These are phyloP conservation scores for Brachyopa scutellaris DNA, from an alignment of 2,888 invertebrate genomes.

Conservation along the genomic window DNA sequence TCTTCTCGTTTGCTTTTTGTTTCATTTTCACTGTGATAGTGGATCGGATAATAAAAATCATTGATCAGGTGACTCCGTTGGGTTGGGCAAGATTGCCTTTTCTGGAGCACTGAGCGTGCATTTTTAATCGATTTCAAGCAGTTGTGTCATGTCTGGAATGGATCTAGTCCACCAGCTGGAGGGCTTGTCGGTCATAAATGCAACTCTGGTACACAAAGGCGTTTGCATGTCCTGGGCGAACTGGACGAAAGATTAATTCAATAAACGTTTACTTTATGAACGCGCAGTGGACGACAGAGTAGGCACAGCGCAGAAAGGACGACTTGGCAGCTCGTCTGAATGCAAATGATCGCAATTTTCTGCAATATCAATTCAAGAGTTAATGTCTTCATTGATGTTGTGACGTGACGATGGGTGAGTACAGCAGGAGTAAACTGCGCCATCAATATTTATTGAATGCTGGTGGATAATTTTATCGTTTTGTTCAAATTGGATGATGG, in stretches of 20 bases:
- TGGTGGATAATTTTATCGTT: constrained; percentile 9
- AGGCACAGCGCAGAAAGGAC: too few species aligned
- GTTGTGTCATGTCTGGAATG: not conserved
- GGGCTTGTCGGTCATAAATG: constrained; percentile 4
- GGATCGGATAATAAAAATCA: constrained; percentile 57
- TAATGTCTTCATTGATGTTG: constrained; percentile 59
- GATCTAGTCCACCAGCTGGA: constrained; percentile 1
- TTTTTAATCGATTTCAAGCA: constrained; percentile 60
- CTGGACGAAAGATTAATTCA: constrained; percentile 46
- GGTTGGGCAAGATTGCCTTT: constrained; percentile 35
- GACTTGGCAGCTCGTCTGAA: constrained; percentile 6
- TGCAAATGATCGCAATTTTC: constrained; percentile 51
- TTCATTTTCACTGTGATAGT: not conserved
- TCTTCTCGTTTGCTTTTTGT: not conserved
- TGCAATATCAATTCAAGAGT: constrained; percentile 42
- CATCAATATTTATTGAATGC: constrained; percentile 25
- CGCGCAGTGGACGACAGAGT: too few species aligned
- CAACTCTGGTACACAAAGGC: constrained; percentile 12
- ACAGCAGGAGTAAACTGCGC: constrained; percentile 30
- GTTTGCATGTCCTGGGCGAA: constrained; percentile 1
- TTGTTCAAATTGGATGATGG: too few species aligned
- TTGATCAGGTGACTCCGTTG: constrained; percentile 50
- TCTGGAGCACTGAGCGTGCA: constrained; percentile 24
- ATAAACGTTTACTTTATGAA: constrained; percentile 52
- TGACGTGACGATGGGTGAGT: constrained; percentile 49